Evolutionary conservation across 1,140 invertebrate species (phyloP).

Genomic region (Cecropterus lyciades): DNA sequence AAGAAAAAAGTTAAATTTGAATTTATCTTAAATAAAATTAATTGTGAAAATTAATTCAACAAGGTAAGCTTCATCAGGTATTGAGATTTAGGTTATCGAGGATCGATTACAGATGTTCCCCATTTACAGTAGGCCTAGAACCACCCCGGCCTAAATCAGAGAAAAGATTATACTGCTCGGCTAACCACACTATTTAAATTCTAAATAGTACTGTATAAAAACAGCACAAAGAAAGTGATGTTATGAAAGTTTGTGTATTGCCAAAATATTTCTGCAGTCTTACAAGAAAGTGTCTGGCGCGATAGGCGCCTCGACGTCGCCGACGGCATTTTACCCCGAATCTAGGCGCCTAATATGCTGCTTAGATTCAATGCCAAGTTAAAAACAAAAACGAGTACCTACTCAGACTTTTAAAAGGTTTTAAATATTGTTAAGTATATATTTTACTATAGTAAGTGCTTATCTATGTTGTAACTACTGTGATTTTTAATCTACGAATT

Average conservation of each 20-base stretch:
- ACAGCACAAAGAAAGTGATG: conserved; percentile 13
- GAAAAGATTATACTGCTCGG: too few species aligned
- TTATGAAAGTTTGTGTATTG: conserved; percentile 53
- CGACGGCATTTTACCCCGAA: conserved; percentile 58
- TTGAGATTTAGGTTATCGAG: too few species aligned
- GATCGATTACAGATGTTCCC: too few species aligned
- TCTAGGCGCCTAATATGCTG: conserved; percentile 60
- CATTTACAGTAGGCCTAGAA: too few species aligned
- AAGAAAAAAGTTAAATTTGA: too few species aligned
- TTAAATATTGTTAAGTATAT: background rate
- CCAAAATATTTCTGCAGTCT: conserved; percentile 69
- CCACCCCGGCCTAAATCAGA: too few species aligned
- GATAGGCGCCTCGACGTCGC: conserved; percentile 65
- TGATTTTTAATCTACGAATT: too few species aligned
- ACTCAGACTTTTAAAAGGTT: background rate
- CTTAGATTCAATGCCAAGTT: conserved; percentile 31
- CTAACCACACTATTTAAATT: background rate
- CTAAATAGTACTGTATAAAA: conserved; percentile 1
- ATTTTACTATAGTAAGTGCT: too few species aligned
- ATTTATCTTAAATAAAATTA: too few species aligned
- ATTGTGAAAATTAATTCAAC: too few species aligned
- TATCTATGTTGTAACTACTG: too few species aligned
- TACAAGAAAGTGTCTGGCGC: conserved; percentile 65
- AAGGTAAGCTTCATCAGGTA: too few species aligned
- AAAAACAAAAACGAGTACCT: background rate